Percentiles rank a stretch among this genome's conserved stretches.
Evolutionary conservation across 2,113 vertebrate species (phyloP).

Genomic region (Numida meleagris): DNA sequence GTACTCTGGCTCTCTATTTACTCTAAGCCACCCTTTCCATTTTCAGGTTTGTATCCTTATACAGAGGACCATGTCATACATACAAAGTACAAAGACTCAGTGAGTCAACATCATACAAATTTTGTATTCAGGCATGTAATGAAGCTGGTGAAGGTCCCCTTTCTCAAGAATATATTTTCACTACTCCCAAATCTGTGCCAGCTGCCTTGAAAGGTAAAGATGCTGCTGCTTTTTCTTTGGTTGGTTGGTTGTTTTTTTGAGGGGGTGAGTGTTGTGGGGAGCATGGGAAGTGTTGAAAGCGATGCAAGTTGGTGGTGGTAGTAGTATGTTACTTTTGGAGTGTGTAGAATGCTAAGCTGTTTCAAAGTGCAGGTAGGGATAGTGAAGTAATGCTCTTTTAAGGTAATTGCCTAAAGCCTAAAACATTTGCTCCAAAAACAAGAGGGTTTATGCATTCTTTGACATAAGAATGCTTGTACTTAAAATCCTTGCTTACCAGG

Average conservation of each 20-base stretch:
- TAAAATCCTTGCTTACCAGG: not conserved
- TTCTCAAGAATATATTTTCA: constrained; percentile 94
- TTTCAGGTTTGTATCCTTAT: constrained; percentile 91
- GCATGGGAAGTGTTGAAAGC: not conserved
- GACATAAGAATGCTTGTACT: not conserved
- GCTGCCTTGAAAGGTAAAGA: constrained; percentile 91
- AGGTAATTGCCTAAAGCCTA: not conserved
- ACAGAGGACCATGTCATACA: constrained; percentile 98
- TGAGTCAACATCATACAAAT: constrained; percentile 95
- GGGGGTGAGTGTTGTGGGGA: not conserved
- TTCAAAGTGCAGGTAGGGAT: not conserved
- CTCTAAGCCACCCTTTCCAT: constrained; percentile 19
- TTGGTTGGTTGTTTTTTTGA: not conserved
- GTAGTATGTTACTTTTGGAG: not conserved
- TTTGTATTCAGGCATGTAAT: constrained; percentile 98
- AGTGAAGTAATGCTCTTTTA: not conserved
- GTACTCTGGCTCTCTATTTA: not conserved
- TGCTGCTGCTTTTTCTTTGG: not conserved
- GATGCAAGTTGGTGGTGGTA: not conserved
- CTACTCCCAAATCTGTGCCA: constrained; percentile 93
- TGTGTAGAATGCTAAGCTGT: not conserved
- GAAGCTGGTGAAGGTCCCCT: constrained; percentile 96
- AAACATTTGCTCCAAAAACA: not conserved
- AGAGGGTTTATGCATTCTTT: not conserved
- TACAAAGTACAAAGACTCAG: constrained; percentile 98